Percentiles rank a stretch among this genome's conserved stretches.
Conservation (phyloP, 2,888 invertebrate species). For the Asteroscopus sphinx region DNA sequence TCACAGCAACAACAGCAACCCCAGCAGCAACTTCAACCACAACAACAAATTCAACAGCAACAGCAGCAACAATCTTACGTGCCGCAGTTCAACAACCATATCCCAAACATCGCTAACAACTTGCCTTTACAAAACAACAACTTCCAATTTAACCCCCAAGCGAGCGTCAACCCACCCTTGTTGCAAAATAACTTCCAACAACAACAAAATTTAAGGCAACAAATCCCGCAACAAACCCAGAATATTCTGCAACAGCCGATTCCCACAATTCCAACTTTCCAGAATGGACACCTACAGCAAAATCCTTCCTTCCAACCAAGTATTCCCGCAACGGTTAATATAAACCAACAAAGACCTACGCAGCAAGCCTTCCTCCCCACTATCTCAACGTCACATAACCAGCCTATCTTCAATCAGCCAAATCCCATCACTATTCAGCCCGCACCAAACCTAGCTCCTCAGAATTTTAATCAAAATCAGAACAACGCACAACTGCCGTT, state of each 20-base stretch:
- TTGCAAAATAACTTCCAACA: conserved; percentile 71
- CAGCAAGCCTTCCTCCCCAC: conserved; percentile 82
- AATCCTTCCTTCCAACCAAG: conserved; percentile 74
- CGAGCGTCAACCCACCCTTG: conserved; percentile 66
- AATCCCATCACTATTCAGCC: conserved; percentile 85
- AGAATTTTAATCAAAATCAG: conserved; percentile 62
- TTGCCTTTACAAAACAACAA: conserved; percentile 68
- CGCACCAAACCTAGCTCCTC: conserved; percentile 83
- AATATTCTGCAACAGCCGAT: conserved; percentile 76
- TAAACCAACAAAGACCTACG: conserved; percentile 81
- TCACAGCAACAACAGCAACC: conserved; percentile 62
- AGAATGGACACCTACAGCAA: conserved; percentile 74
- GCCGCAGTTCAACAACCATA: conserved; percentile 79
- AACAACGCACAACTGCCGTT: conserved; percentile 81
- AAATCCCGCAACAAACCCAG: conserved; percentile 70
- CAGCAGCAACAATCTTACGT: conserved; percentile 71
- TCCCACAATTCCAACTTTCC: conserved; percentile 79
- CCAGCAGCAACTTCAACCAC: conserved; percentile 15
- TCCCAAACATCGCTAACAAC: conserved; percentile 72
- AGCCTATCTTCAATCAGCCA: conserved; percentile 75
- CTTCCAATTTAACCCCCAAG: conserved; percentile 75
- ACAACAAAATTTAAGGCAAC: conserved; percentile 73
- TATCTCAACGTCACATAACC: conserved; percentile 70
- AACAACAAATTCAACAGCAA: conserved; percentile 51
- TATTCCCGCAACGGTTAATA: conserved; percentile 67